Conservation (phyloP, 2,797 vertebrate genomes). For the Echiichthys vipera region DNA sequence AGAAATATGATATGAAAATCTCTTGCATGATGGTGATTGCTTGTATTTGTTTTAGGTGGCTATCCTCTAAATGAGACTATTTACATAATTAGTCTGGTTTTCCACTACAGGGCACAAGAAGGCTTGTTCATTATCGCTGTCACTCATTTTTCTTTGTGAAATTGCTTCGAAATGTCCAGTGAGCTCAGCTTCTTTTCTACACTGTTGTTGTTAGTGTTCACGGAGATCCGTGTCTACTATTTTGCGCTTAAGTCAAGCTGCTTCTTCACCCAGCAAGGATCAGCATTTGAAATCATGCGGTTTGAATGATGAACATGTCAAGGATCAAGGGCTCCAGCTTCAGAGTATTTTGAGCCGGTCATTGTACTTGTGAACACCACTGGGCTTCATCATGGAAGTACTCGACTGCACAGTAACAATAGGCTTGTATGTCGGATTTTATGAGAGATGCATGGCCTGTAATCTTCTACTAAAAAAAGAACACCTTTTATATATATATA, state of each 20-base stretch:
- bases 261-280: background rate
- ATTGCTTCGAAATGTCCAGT: conserved; percentile 35
- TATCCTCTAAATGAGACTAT: conserved; percentile 51
- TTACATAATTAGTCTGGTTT: conserved; percentile 64
- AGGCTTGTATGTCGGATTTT: background rate
- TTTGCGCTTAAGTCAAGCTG: background rate
- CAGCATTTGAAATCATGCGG: conserved; percentile 17
- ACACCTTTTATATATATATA: background rate
- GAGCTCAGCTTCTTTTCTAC: conserved; percentile 8
- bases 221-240: background rate
- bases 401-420: conserved; percentile 26
- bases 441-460: background rate
- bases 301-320: conserved; percentile 4
- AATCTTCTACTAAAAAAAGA: background rate
- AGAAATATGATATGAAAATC: conserved; percentile 47
- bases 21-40: conserved; percentile 42
- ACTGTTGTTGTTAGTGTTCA: conserved; percentile 12
- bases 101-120: conserved; percentile 35
- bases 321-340: conserved; percentile 12
- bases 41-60: conserved; percentile 49
- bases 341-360: conserved; percentile 5
- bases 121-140: conserved; percentile 45
- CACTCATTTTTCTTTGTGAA: conserved; percentile 35
- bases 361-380: background rate
- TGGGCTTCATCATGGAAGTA: background rate